Base-by-base conservation (phyloP, 1,140 invertebrate genomes). In the Drosophila nannoptera region DNA sequence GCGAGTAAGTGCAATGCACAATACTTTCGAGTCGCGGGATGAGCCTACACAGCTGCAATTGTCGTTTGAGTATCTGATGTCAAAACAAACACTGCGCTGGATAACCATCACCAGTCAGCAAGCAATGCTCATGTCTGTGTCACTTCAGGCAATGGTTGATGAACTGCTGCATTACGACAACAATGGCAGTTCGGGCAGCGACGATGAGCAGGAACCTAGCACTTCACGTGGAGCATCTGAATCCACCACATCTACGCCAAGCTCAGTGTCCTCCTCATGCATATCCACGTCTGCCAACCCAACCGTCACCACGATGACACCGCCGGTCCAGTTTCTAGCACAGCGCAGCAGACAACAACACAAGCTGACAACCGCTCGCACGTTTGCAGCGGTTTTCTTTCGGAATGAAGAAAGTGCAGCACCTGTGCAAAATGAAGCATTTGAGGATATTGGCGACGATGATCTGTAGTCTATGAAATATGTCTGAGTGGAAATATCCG, bases 31-130 rank as follows among this genome's bases (percentile, higher is more conserved):
- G 61, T 76, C 87, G 9, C 60, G 77, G 4, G 78, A 77, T 49
- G 63, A 76, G 16, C 73, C 83, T 4, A 60, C 83, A 0, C 84
- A 88, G 38, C 59, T 87, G 9, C 87, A 99, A 90, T 90, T 99
- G 11, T 97, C 97, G 0, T 98, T 99, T 91, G 97, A 99, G 91
- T 99, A 99, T 92, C 91, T 99, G 11, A 94, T 98, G 90, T 94
- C 94, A n/a, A 97, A 95, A 90, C 96, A 98, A 84, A 94, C 94
- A 49, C 90, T 99, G 52, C 94, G 97, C 77, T 98, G 97, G 97
- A 94, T 99, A 32, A 97, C 95, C 8, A 92, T 99, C 61, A 92
- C 92, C 38, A 98, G 96, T 76, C 93, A 96, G 59, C 96, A 97
- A 90, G 96, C 97, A 9, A 97, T 98, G 89, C 92, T 98, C 42